Conservation (phyloP, 2,797 vertebrate species). For the Dallia pectoralis region DNA sequence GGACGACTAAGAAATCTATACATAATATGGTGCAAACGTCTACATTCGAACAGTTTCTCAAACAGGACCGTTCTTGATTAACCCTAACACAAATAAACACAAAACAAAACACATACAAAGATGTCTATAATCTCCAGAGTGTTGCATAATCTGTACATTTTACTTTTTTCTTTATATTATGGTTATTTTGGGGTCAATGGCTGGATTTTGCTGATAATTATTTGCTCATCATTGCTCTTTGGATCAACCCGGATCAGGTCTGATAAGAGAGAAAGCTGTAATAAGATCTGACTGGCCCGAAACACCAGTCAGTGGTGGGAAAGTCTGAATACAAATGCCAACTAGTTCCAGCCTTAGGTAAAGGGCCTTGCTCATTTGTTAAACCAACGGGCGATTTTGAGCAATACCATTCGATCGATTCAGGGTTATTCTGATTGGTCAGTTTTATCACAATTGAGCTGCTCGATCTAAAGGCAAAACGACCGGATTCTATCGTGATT, state of each 20-base stretch:
- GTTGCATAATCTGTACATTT: neutral
- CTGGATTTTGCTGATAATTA: too few relatives aligned
- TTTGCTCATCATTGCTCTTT: too few relatives aligned
- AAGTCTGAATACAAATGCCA: neutral
- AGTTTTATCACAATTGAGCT: too few relatives aligned
- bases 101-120: too few relatives aligned
- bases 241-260: too few relatives aligned
- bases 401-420: too few relatives aligned
- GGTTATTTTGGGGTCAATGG: too few relatives aligned
- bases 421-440: too few relatives aligned
- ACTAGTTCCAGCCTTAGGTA: slow-evolving; percentile 28
- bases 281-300: slow-evolving; percentile 40
- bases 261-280: slow-evolving; percentile 39
- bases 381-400: neutral
- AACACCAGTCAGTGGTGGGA: neutral
- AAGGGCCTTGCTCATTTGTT: neutral
- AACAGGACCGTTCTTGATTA: too few relatives aligned
- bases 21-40: neutral
- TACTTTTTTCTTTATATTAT: neutral
- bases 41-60: neutral
- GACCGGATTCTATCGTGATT: neutral
- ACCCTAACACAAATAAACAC: too few relatives aligned
- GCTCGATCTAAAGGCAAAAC: too few relatives aligned
- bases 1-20: neutral
- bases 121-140: neutral